Evolutionary conservation across 2,113 vertebrate species (phyloP).

Genomic region (Ranitomeya imitator): DNA sequence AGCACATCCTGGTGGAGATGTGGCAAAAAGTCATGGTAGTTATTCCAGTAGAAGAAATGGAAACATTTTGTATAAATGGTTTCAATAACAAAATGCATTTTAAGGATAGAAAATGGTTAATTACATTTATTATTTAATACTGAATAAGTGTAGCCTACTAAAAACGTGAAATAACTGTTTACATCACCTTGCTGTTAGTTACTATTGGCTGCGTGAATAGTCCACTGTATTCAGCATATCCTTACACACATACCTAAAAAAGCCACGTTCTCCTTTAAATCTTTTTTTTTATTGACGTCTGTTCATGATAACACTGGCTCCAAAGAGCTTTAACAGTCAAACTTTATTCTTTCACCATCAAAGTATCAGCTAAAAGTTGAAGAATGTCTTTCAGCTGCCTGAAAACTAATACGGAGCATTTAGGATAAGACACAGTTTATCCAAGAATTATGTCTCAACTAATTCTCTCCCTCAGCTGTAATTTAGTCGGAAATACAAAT

Average conservation of each 20-base stretch:
- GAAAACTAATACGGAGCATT: slow-evolving; percentile 52
- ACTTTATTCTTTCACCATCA: slow-evolving; percentile 47
- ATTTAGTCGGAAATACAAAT: slow-evolving; percentile 55
- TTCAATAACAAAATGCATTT: not conserved
- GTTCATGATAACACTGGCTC: slow-evolving; percentile 46
- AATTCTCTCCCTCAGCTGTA: slow-evolving; percentile 50
- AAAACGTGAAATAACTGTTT: not conserved
- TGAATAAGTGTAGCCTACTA: not conserved
- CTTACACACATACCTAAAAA: slow-evolving; percentile 14
- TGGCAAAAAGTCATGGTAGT: too few relatives aligned
- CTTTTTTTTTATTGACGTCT: slow-evolving; percentile 49
- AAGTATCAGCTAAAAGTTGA: slow-evolving; percentile 42
- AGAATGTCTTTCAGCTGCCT: slow-evolving; percentile 56
- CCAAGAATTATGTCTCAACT: slow-evolving; percentile 54
- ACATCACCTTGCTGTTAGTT: not conserved
- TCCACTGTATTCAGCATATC: not conserved
- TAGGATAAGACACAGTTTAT: slow-evolving; percentile 55
- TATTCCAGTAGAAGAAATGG: too few relatives aligned
- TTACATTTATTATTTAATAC: not conserved
- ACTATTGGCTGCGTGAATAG: not conserved
- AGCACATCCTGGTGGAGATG: too few relatives aligned
- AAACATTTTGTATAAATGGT: too few relatives aligned
- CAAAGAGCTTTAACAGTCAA: slow-evolving; percentile 44
- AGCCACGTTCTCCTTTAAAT: not conserved
- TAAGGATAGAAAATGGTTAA: not conserved